Base-by-base conservation (phyloP, 1,140 invertebrate genomes). In the Ptiloglossa arizonensis region DNA sequence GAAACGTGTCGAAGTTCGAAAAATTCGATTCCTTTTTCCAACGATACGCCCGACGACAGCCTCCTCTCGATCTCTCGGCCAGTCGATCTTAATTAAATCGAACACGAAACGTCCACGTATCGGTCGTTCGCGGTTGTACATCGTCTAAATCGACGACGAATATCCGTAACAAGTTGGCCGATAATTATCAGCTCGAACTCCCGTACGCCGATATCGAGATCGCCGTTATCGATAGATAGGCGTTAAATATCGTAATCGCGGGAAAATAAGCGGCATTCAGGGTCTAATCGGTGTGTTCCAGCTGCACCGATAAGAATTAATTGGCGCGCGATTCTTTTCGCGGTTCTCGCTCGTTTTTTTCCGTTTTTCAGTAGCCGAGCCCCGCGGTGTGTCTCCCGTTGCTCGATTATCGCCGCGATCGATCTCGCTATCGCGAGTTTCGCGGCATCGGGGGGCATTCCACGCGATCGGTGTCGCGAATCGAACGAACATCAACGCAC, bases 111-210 rank as follows among this genome's bases (percentile, higher is more conserved):
- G 17, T 29, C n/a, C 24, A 62, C n/a, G 27, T 32, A 11, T 11
- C 15, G 11, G 1, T 11, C 22, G 1, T 9, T 1, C 8, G 35
- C 9, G 17, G 32, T 6, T 4, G 35, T 5, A 11, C 8, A 5
- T 1, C 38, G 35, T 32, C 24, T 29, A 63, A 52, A 41, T 41
- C 46, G 48, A 9, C 5, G 35, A 29, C 27, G 27, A 41, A 11
- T 32, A 2, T 2, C 38, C 5, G 64, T 41, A 27, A 68, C 50
- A 17, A 57, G 44, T 54, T 38, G 27, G 5, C 1, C 22, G 63
- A 56, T 75, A 75, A 75, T 75, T 75, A 75, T 75, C 52, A 44
- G 48, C n/a, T 56, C 5, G 48, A 35, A 22, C 27, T 41, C n/a
- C 19, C 24, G 15, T 15, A 41, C 32, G 62, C 22, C 48, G 60